Evolutionary conservation across 2,113 vertebrate species (phyloP), one percentile per base, ranked within the genome.

Genomic region (Rynchops niger): DNA sequence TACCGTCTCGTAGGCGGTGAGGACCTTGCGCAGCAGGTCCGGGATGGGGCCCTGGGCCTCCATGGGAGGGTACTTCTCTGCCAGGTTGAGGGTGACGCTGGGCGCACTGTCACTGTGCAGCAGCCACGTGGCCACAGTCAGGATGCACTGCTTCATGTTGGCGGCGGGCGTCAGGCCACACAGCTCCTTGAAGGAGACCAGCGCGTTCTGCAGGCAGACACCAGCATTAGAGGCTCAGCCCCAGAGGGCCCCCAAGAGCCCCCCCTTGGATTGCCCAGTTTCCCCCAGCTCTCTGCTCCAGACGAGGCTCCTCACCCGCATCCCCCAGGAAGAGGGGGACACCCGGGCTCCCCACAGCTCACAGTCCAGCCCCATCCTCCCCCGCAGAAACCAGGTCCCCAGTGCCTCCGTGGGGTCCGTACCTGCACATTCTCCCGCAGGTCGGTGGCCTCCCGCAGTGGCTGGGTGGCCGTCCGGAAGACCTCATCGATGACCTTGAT

Each of bases 131-230:
- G 99, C 99, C 94, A 99, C 98, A 0, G 99, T 99, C 96, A 99
- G 97, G 97, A 99, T 99, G 86, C 99, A 99, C 95, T 99, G 99
- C 98, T 99, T 99, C 98, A 99, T 99, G 97, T 99, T 99, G 97
- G 99, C 99, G 0, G 98, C 99, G 5, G 99, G 99, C 11, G 98
- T 99, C 96, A 99, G 97, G 50, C 99, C 99, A 20, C 99, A 99
- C 66, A 99, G 98, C 98, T 99, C 99, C 97, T 99, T 99, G 95
- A 99, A 99, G 94, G 99, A 99, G 82, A 99, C 99, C 98, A 99
- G 92, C 7, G 99, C 99, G 14, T 99, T 99, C 99, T 99, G 98
- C 17, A 3, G 94, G 87, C 62, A 94, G 87, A 95, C 77, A 93
- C 18, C 4, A 4, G 38, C 0, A 1, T 84, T 93, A 89, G 72